phyloP scores from a whole-genome alignment of 1,140 invertebrate genomes.

The Campoletis sonorensis region DNA sequence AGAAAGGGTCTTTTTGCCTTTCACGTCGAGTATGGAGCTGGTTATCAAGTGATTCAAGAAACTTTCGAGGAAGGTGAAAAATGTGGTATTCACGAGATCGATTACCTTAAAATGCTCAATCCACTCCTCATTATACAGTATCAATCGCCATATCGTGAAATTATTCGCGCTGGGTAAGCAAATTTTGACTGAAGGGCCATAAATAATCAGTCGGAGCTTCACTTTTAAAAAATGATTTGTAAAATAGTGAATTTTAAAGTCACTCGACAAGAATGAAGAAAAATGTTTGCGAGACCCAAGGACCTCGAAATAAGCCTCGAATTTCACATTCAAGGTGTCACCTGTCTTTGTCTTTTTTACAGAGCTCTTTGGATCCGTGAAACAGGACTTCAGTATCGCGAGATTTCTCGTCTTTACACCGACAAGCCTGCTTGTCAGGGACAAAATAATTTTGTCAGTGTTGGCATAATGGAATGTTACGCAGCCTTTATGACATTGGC shows the following conservation, averaged over 20 bases:
- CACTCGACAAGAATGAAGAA: too few relatives aligned
- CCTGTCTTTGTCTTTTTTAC: constrained; percentile 11
- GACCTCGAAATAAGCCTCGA: too few relatives aligned
- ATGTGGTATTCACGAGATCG: constrained; percentile 81
- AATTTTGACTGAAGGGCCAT: not conserved
- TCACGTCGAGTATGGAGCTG: constrained; percentile 79
- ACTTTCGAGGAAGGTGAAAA: constrained; percentile 82
- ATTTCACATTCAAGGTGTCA: not conserved
- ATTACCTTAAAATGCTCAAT: constrained; percentile 79
- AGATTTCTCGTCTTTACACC: constrained; percentile 78
- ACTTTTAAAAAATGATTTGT: too few relatives aligned
- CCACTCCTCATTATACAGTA: constrained; percentile 79
- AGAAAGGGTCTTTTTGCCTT: constrained; percentile 81
- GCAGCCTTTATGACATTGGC: constrained; percentile 68
- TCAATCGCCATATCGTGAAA: constrained; percentile 80
- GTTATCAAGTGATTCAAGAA: constrained; percentile 81
- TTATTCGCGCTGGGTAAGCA: constrained; percentile 79
- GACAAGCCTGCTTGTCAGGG: constrained; percentile 78
- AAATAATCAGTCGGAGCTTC: too few relatives aligned
- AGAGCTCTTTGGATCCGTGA: constrained; percentile 79
- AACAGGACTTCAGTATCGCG: constrained; percentile 78
- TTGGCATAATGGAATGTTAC: constrained; percentile 78
- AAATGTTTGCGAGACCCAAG: too few relatives aligned
- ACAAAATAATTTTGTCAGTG: constrained; percentile 77
- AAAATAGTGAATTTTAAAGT: too few relatives aligned